phyloP scores from a whole-genome alignment of 2,888 invertebrate species.

The Meliscaeva auricollis region DNA sequence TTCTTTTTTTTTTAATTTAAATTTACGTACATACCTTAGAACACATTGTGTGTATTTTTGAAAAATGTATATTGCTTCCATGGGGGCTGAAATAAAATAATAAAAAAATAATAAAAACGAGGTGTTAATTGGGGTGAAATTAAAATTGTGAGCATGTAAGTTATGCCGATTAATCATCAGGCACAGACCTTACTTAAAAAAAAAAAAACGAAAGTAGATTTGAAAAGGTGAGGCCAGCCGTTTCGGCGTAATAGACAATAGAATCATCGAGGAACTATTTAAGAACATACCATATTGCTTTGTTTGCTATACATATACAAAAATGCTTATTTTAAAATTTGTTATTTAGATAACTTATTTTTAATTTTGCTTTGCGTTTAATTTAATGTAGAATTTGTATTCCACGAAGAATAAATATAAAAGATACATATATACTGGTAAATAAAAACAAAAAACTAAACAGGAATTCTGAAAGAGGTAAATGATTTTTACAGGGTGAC shows the following conservation, averaged over 20 bases:
- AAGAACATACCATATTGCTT: no score
- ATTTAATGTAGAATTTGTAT: no score
- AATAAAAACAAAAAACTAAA: no score
- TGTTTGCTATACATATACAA: no score
- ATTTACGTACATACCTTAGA: slow-evolving; percentile 43
- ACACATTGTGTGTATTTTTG: not conserved
- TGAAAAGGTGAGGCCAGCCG: not conserved
- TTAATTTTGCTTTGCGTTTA: no score
- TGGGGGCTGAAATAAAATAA: slow-evolving; percentile 49
- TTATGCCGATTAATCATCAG: slow-evolving; percentile 57
- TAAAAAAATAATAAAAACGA: slow-evolving; percentile 49
- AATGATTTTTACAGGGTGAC: no score
- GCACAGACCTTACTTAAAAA: not conserved
- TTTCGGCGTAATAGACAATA: not conserved
- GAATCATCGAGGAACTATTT: not conserved
- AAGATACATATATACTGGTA: no score
- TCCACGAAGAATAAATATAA: no score
- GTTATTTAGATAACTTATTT: no score
- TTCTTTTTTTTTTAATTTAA: not conserved
- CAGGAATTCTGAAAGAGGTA: no score
- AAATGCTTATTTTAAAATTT: no score
- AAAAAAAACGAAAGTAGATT: slow-evolving; percentile 12
- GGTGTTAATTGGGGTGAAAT: slow-evolving; percentile 62
- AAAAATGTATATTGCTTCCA: slow-evolving; percentile 25
- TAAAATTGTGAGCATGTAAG: slow-evolving; percentile 43